Evolutionary conservation across 2,888 invertebrate species (phyloP), one percentile per base, ranked within the genome.

Genomic region (Silvanus unidentatus): DNA sequence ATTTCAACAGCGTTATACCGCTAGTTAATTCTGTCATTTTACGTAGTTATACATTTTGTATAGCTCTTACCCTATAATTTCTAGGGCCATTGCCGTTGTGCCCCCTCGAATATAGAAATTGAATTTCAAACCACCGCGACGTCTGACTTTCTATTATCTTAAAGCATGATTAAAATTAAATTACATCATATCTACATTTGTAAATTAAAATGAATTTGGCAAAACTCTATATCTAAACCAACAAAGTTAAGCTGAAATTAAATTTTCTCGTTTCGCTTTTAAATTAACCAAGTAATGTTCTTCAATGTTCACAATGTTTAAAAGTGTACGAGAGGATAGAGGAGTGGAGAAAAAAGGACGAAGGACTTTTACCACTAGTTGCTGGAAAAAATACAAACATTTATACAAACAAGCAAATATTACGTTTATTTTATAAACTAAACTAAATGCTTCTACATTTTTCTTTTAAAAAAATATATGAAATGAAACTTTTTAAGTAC

Each of bases 21-120:
- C 45, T 53, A 58, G 59, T 62, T 62, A 63, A 62, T 62, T 48
- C 62, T 54, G 48, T 58, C 54, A 63, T 61, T 63, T 62, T 63
- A 62, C 59, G 55, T 54, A 59, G 55, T 60, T 61, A 61, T 58
- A 62, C 59, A 61, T 58, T 56, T 37, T 37, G 37, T 37, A 58
- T 52, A 47, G 48, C 54, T 55, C 52, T 52, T 52, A 53, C 48
- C 42, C 41, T 40, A 42, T 45, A 48, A 51, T 46, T 52, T 49
- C 47, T 50, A 49, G 49, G 47, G 42, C 44, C 34, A 48, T 47
- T 47, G 48, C 46, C 43, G 13, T 50, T 40, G 43, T 43, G 45
- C 44, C 55, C 52, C 55, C 51, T n/a, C n/a, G n/a, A 49, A 54
- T 52, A 54, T 50, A 55, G 53, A 54, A 56, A 56, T 55, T 57